Percentiles rank a stretch among this genome's conserved stretches.
phyloP scores from a whole-genome alignment of 2,888 invertebrate genomes.

The Agriopis marginaria region DNA sequence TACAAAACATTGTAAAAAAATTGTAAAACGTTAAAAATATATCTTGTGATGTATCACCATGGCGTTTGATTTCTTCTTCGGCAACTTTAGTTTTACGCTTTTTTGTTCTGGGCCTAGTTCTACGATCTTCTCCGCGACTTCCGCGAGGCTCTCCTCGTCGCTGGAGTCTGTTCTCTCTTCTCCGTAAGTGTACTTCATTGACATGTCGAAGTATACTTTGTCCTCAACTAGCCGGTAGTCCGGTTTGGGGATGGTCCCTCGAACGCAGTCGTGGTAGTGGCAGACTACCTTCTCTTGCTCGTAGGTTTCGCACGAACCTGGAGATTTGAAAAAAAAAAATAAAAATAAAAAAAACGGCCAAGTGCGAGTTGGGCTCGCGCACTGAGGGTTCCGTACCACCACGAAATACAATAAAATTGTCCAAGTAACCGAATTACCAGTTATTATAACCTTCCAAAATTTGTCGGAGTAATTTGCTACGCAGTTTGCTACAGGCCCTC shows the following conservation, averaged over 20 bases:
- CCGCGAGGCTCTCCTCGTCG: constrained; percentile 36
- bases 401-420: too few species aligned
- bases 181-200: constrained; percentile 71
- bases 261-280: constrained; percentile 86
- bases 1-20: constrained; percentile 12
- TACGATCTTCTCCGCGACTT: constrained; percentile 34
- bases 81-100: constrained; percentile 55
- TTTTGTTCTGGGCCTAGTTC: constrained; percentile 42
- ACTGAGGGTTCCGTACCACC: too few species aligned
- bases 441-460: too few species aligned
- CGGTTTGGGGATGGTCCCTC: constrained; percentile 75
- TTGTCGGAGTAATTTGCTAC: too few species aligned
- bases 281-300: constrained; percentile 87
- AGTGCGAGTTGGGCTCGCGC: too few species aligned
- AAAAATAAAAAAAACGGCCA: too few species aligned
- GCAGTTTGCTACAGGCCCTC: too few species aligned
- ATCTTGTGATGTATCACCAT: constrained; percentile 83
- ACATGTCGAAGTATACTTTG: constrained; percentile 75
- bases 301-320: constrained; percentile 88
- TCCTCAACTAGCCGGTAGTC: constrained; percentile 80
- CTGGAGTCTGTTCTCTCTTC: constrained; percentile 48
- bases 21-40: constrained; percentile 67
- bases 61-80: constrained; percentile 70
- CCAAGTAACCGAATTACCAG: too few species aligned
- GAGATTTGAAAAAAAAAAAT: too few species aligned